These are phyloP conservation scores for Pygoscelis adeliae DNA, from an alignment of 2,113 vertebrate genomes.

Conservation along the genomic window DNA sequence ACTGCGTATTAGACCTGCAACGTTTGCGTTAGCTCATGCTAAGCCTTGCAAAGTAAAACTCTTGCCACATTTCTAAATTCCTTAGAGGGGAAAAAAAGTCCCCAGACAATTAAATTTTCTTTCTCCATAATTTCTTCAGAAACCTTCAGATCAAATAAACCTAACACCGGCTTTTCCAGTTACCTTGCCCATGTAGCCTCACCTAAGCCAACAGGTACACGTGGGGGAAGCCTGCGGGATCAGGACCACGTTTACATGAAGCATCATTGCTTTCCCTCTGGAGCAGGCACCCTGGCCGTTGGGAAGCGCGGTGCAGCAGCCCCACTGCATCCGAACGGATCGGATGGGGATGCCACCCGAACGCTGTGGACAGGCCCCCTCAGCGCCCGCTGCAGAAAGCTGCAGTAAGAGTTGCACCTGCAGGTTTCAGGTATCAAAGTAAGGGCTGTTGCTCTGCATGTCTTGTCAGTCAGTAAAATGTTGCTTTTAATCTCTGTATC, in stretches of 20 bases:
- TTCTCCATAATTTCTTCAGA: background rate
- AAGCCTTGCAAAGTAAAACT: background rate
- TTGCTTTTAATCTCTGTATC: background rate
- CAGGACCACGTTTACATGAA: background rate
- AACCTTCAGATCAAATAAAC: background rate
- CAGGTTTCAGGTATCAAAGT: rapidly evolving
- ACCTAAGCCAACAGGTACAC: rapidly evolving
- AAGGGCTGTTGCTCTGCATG: background rate
- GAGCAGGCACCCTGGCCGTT: rapidly evolving
- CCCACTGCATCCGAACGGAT: background rate
- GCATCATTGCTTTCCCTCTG: background rate
- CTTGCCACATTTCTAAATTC: background rate
- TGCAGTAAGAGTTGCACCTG: rapidly evolving
- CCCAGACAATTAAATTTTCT: background rate
- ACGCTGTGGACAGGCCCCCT: background rate
- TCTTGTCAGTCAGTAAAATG: background rate
- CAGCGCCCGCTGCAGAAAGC: background rate
- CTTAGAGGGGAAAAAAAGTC: background rate
- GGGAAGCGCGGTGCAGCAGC: background rate
- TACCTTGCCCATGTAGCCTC: background rate
- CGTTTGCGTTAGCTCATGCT: rapidly evolving
- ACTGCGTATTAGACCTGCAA: background rate
- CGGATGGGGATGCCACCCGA: background rate
- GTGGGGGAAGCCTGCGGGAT: background rate
- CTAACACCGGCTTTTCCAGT: rapidly evolving